A percentile compares a stretch with the other conserved stretches of the same genome.
phyloP scores from a whole-genome alignment of 2,888 invertebrate species.

The Drosophila anomalata region DNA sequence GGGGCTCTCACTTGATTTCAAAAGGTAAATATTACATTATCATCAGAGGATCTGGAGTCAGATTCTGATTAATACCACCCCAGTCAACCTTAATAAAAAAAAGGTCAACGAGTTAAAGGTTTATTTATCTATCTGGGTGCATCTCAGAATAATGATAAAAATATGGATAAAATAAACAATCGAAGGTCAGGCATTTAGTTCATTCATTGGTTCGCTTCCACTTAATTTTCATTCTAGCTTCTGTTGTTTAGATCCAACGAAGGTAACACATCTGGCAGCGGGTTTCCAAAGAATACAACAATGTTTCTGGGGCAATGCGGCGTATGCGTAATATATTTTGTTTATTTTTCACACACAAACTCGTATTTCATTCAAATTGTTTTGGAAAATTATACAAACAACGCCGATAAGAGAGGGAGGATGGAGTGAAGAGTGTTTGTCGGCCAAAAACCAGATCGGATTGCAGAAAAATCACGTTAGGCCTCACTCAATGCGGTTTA shows the following conservation, averaged over 20 bases:
- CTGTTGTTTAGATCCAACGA: slow-evolving; percentile 36
- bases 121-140: slow-evolving; percentile 10
- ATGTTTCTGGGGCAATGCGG: slow-evolving; percentile 44
- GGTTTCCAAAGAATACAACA: slow-evolving; percentile 5
- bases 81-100: background rate
- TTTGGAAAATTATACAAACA: slow-evolving; percentile 39
- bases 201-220: slow-evolving; percentile 33
- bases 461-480: slow-evolving; percentile 77
- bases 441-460: slow-evolving; percentile 63
- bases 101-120: background rate
- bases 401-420: slow-evolving; percentile 3
- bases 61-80: background rate
- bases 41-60: slow-evolving; percentile 8
- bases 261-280: slow-evolving; percentile 42
- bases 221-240: slow-evolving; percentile 20
- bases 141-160: background rate
- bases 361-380: slow-evolving; percentile 21
- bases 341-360: slow-evolving; percentile 46
- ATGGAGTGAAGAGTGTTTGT: slow-evolving; percentile 1
- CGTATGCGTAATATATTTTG: slow-evolving; percentile 40
- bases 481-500: slow-evolving; percentile 77
- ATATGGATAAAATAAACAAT: slow-evolving; percentile 7
- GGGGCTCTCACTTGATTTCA: slow-evolving; percentile 3
- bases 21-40: background rate
- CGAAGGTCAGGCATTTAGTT: slow-evolving; percentile 28